phyloP scores from a whole-genome alignment of 2,797 vertebrate species.

The Phrynocephalus forsythii region DNA sequence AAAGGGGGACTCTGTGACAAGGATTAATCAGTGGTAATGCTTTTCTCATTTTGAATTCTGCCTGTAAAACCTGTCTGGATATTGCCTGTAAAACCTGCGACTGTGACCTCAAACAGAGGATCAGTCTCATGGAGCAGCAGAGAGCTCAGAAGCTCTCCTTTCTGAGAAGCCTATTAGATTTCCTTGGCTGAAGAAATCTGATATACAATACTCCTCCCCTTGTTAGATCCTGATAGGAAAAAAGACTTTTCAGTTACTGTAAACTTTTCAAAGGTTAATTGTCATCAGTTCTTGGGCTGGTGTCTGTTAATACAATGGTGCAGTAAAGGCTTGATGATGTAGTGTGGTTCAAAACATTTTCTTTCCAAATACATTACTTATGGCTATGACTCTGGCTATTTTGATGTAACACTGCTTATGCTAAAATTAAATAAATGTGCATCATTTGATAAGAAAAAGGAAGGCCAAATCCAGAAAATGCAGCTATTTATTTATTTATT shows the following conservation, averaged over 20 bases:
- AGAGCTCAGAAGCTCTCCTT: slow-evolving; percentile 1
- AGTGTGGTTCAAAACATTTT: background rate
- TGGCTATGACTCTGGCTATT: background rate
- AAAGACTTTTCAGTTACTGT: background rate
- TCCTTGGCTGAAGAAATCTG: slow-evolving; percentile 31
- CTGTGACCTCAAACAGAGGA: slow-evolving; percentile 34
- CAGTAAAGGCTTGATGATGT: background rate
- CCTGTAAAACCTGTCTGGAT: slow-evolving; percentile 6
- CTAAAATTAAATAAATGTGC: background rate
- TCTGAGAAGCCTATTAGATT: background rate
- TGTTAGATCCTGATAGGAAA: background rate
- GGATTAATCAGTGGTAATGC: slow-evolving; percentile 61
- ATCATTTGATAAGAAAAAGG: background rate
- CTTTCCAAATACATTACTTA: background rate
- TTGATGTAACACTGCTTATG: background rate
- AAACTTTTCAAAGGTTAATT: slow-evolving; percentile 25
- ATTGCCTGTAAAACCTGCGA: slow-evolving; percentile 37
- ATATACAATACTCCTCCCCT: slow-evolving; percentile 2
- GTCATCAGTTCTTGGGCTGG: background rate
- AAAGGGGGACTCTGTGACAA: slow-evolving; percentile 34
- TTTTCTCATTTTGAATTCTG: slow-evolving; percentile 37
- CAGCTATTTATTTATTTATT: background rate
- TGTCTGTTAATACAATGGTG: background rate
- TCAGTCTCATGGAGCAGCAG: slow-evolving; percentile 36
- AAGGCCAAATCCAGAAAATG: background rate